Conservation (phyloP, 1,140 invertebrate genomes). For the roundworm (Caenorhabditis elegans) region WBcel235 BX284602.5:9015001-9015500, state of each 20-base stretch:
- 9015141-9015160: not conserved
- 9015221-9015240: not conserved
- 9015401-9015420: constrained; percentile 53
- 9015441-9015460: constrained; percentile 61
- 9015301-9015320: not conserved
- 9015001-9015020: not conserved
- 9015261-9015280: constrained; percentile 25
- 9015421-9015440: constrained; percentile 55
- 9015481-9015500: constrained; percentile 55
- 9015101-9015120: not conserved
- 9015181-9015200: not conserved
- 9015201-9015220: not conserved
- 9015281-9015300: not conserved
- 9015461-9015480: constrained; percentile 58
- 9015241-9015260: constrained; percentile 29
- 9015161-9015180: not conserved
- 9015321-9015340: not conserved
- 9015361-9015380: not conserved
- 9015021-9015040: not conserved
- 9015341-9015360: constrained; percentile 5
- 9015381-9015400: not conserved
- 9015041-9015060: not conserved
- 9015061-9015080: not conserved
- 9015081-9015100: constrained; percentile 27
- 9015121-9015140: not conserved